Evolutionary conservation across 2,113 vertebrate genomes (phyloP).

Genomic region (Tetrax tetrax): DNA sequence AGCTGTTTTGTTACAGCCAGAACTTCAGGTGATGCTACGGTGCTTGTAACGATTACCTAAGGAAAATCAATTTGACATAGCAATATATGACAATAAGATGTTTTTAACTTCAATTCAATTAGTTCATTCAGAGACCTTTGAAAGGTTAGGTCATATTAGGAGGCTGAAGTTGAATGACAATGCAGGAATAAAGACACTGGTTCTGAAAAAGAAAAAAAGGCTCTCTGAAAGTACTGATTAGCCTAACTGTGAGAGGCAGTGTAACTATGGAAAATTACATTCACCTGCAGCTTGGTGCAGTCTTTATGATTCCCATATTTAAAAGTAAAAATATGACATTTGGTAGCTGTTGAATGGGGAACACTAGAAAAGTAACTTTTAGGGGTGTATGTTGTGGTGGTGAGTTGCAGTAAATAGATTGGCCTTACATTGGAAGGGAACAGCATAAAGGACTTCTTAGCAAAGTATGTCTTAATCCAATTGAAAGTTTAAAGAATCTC

Average conservation of each 20-base stretch:
- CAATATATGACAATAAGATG: not conserved
- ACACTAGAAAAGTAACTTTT: not conserved
- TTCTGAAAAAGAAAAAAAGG: not conserved
- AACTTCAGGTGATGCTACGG: not conserved
- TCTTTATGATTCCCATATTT: not conserved
- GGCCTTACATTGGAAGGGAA: not conserved
- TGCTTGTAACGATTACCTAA: not conserved
- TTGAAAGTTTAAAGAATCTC: not conserved
- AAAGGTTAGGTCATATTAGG: not conserved
- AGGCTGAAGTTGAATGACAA: not conserved
- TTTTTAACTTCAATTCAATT: not conserved
- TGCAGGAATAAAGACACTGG: not conserved
- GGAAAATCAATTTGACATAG: not conserved
- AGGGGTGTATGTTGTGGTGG: not conserved
- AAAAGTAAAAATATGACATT: not conserved
- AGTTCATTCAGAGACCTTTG: not conserved
- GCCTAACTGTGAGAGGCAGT: not conserved
- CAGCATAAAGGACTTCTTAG: not conserved
- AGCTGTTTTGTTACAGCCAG: not conserved
- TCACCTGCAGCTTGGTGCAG: not conserved
- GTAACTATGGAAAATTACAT: not conserved
- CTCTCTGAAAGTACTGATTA: not conserved
- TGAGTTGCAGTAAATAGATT: not conserved
- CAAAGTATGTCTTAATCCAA: not conserved
- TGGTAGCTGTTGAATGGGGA: not conserved